Base-by-base conservation (phyloP, 2,888 invertebrate species). In the Temnothorax rugatulus region DNA sequence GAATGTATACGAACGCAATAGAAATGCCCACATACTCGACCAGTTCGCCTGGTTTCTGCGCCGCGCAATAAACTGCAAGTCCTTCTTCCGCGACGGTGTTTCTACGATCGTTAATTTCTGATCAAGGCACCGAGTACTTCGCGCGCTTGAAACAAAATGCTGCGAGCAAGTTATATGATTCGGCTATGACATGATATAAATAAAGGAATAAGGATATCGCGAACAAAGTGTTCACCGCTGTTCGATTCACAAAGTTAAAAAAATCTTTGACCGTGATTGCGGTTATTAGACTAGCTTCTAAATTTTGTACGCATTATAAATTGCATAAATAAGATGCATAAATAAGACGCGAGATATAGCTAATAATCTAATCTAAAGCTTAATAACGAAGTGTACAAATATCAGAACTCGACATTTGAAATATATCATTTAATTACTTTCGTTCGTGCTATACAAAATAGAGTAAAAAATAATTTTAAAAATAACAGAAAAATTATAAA, bases 41-140 rank as follows among this genome's bases (percentile, higher is more conserved):
- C 86, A 88, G 89, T 89, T 84, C 87, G 82, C 85, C 81, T 76
- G 84, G 86, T 90, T 90, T 88, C 89, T 84, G 83, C 77, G 77
- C 18, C 84, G 86, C 52, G 88, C 86, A 90, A 92, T 92, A 91
- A 92, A 90, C 89, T 87, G 88, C 87, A 75, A 89, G 85, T 90
- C 89, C 88, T 90, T 91, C 89, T 87, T 86, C 81, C 83, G 84
- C 84, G 76, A 66, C 76, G 61, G 71, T 74, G 61, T 84, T 85
- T 82, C 87, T 84, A 61, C 87, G 85, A 87, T 89, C 89, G 82
- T 91, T 91, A 91, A 91, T 91, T 91, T 86, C 84, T 85, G 83
- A 90, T 90, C 89, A 87, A 88, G 57, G 66, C 75, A 54, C 54
- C 64, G 47, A 66, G 38, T n/a, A 75, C 75, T 71, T 71, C 21